phyloP scores from a whole-genome alignment of 2,888 invertebrate species.

The Pemphredon lugubris region DNA sequence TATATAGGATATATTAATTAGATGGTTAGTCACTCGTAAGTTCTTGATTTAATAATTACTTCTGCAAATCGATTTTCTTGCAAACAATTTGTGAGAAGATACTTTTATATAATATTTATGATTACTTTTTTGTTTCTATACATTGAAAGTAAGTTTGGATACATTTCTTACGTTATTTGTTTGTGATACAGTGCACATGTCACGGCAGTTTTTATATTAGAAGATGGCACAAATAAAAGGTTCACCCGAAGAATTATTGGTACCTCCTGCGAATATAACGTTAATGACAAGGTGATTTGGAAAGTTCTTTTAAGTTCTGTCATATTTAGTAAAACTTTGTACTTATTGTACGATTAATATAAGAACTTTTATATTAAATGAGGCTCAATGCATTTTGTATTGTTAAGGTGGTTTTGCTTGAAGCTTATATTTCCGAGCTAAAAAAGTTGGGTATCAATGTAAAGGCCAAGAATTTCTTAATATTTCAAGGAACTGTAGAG shows the following conservation, averaged over 20 bases:
- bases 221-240: constrained; percentile 87
- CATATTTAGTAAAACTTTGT: too few relatives aligned
- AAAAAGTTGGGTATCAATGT: constrained; percentile 93
- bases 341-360: constrained; percentile 14
- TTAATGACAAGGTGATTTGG: constrained; percentile 88
- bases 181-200: constrained; percentile 88
- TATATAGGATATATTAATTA: too few relatives aligned
- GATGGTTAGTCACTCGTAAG: too few relatives aligned
- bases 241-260: constrained; percentile 94
- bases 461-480: constrained; percentile 98
- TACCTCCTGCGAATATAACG: constrained; percentile 93
- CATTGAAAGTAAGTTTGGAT: background rate
- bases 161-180: background rate
- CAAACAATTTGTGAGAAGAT: too few relatives aligned
- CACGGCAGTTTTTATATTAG: constrained; percentile 92
- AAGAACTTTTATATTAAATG: constrained; percentile 16
- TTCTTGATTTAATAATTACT: too few relatives aligned
- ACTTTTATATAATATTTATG: too few relatives aligned
- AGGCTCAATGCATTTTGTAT: background rate
- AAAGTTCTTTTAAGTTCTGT: too few relatives aligned
- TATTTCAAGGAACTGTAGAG: constrained; percentile 98
- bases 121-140: constrained; percentile 4
- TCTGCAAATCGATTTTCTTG: too few relatives aligned
- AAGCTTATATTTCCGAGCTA: constrained; percentile 16
- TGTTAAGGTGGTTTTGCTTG: constrained; percentile 36